phyloP scores from a whole-genome alignment of 1,140 invertebrate species.

The Drosophila paulistorum region DNA sequence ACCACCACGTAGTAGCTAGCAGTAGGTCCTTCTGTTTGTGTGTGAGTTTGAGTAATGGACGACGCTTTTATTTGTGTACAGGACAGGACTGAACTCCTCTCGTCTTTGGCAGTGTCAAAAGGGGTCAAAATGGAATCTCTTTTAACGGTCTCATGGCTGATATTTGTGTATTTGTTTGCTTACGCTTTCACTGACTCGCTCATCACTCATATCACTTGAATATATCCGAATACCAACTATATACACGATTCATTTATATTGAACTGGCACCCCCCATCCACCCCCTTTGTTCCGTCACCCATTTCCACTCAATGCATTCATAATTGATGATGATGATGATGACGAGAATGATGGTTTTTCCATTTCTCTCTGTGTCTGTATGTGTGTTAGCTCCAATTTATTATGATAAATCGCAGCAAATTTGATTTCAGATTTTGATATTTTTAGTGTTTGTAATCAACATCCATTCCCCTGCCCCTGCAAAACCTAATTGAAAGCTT shows the following conservation, averaged over 20 bases:
- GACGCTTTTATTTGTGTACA: slow-evolving; percentile 78
- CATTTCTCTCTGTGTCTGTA: slow-evolving; percentile 43
- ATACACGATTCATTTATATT: slow-evolving; percentile 2
- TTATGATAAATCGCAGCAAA: slow-evolving; percentile 75
- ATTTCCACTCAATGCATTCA: slow-evolving; percentile 4
- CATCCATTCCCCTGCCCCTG: not conserved
- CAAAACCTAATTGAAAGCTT: slow-evolving; percentile 69
- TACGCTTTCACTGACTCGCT: slow-evolving; percentile 50
- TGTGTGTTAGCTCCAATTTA: slow-evolving; percentile 66
- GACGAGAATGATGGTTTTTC: slow-evolving; percentile 17
- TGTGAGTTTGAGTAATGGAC: slow-evolving; percentile 77
- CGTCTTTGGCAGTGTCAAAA: slow-evolving; percentile 57
- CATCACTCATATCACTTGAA: slow-evolving; percentile 60
- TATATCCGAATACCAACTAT: not conserved
- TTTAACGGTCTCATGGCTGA: slow-evolving; percentile 7
- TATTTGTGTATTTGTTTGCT: slow-evolving; percentile 18
- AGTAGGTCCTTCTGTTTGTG: slow-evolving; percentile 22
- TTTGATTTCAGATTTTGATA: slow-evolving; percentile 51
- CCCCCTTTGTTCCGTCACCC: not conserved
- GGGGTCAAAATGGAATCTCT: slow-evolving; percentile 74
- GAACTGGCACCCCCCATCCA: not conserved
- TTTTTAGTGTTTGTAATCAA: slow-evolving; percentile 77
- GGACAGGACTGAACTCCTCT: slow-evolving; percentile 29
- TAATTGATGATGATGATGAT: slow-evolving; percentile 24
- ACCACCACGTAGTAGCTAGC: slow-evolving; percentile 14